phyloP scores from a whole-genome alignment of 2,888 invertebrate species.

The Geophilus truncorum region DNA sequence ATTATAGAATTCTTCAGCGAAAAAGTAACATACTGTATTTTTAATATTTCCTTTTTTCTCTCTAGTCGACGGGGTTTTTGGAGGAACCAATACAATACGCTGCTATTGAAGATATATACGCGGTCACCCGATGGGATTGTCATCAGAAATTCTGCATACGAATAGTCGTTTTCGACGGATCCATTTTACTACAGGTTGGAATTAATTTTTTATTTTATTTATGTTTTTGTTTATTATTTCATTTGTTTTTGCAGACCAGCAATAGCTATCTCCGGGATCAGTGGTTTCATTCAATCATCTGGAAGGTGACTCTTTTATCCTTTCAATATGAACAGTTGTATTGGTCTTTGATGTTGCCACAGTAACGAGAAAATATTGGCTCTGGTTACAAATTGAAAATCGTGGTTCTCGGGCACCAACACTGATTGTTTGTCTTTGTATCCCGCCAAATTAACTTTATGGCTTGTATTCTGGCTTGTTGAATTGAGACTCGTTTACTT shows the following conservation, averaged over 20 bases:
- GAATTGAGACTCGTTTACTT: not conserved
- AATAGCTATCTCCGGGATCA: slow-evolving; percentile 75
- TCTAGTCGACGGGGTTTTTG: slow-evolving; percentile 53
- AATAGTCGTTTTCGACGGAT: slow-evolving; percentile 69
- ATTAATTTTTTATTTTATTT: not conserved
- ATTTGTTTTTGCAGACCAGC: slow-evolving; percentile 67
- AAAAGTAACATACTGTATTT: no score
- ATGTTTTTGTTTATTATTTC: not conserved
- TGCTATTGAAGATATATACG: slow-evolving; percentile 69
- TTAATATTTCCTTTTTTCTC: slow-evolving; percentile 35
- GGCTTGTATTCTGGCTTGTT: not conserved
- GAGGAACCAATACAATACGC: slow-evolving; percentile 65
- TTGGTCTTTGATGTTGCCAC: not conserved
- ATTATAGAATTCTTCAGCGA: no score
- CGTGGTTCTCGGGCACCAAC: not conserved
- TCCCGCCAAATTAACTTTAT: not conserved
- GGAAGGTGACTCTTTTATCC: slow-evolving; percentile 59
- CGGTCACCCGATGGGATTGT: slow-evolving; percentile 70
- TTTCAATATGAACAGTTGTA: not conserved
- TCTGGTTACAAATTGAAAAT: not conserved
- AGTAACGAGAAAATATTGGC: not conserved
- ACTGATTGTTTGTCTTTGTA: not conserved
- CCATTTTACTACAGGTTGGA: slow-evolving; percentile 63
- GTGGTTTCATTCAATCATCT: slow-evolving; percentile 72
- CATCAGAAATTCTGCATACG: slow-evolving; percentile 74